phyloP scores from a whole-genome alignment of 2,113 vertebrate genomes.

The Clarias gariepinus region DNA sequence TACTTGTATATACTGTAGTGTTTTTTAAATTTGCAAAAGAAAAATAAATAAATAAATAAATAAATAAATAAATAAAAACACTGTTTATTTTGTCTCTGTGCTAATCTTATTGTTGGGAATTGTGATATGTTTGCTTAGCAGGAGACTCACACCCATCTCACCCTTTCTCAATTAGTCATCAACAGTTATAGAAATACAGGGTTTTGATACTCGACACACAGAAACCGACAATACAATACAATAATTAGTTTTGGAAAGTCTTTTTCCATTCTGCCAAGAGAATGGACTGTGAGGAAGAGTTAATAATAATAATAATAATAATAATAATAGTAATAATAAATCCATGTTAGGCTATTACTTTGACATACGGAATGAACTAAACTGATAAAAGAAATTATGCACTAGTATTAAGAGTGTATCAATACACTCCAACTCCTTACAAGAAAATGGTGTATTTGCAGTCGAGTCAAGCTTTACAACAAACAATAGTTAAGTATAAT shows the following conservation, averaged over 20 bases:
- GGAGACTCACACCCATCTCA: no score
- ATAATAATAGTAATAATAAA: no score
- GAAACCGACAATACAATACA: neutral
- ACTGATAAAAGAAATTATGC: neutral
- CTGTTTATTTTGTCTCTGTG: no score
- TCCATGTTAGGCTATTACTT: neutral
- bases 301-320: no score
- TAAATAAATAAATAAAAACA: no score
- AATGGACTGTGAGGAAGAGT: neutral
- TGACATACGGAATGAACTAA: neutral
- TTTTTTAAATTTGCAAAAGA: no score
- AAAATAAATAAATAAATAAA: no score
- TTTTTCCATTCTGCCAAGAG: neutral
- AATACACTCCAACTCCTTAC: neutral
- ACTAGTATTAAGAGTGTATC: no score
- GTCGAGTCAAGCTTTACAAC: neutral
- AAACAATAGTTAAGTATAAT: constrained; percentile 30
- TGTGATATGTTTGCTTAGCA: neutral
- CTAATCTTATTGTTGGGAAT: no score
- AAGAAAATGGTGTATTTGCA: neutral
- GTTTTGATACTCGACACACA: neutral
- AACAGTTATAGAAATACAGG: neutral
- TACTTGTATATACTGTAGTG: no score
- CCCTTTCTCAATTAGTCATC: neutral
- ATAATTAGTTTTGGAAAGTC: neutral